Conservation (phyloP, 2,113 vertebrate species). For the Pseudolaguvia tuberculata region DNA sequence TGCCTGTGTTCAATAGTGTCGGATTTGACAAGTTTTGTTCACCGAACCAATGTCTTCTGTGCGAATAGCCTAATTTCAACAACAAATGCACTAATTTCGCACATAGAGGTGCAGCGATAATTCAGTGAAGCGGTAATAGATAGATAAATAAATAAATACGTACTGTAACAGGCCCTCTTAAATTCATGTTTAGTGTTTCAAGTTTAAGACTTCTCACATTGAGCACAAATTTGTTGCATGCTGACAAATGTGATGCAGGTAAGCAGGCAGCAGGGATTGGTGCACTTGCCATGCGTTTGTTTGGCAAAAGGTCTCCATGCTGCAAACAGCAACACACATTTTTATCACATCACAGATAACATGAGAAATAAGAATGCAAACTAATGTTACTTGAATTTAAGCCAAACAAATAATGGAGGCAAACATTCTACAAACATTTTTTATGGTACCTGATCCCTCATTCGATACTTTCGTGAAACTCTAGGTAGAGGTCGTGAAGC, state of each 20-base stretch:
- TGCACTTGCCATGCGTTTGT: conserved; percentile 16
- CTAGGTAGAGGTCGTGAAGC: conserved; percentile 61
- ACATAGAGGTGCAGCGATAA: neutral
- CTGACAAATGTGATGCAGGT: neutral
- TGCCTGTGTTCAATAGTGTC: no score
- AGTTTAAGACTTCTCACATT: conserved; percentile 33
- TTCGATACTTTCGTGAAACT: conserved; percentile 76
- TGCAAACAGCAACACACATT: conserved; percentile 49
- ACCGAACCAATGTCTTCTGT: no score
- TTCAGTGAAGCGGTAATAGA: neutral
- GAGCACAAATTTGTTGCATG: conserved; percentile 10
- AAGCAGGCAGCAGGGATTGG: neutral
- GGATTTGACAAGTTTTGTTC: no score
- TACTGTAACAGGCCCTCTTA: conserved; percentile 71
- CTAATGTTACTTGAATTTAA: neutral
- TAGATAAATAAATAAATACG: neutral
- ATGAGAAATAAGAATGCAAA: neutral
- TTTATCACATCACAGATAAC: neutral
- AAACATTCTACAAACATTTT: neutral
- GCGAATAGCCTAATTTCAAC: neutral
- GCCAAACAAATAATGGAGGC: neutral
- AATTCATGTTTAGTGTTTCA: conserved; percentile 53
- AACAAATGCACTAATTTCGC: neutral
- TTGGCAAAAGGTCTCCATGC: conserved; percentile 74
- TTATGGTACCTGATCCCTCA: conserved; percentile 79